Evolutionary conservation across 2,888 invertebrate species (phyloP), one percentile per base, ranked within the genome.

Genomic region (Xylocampa areola): DNA sequence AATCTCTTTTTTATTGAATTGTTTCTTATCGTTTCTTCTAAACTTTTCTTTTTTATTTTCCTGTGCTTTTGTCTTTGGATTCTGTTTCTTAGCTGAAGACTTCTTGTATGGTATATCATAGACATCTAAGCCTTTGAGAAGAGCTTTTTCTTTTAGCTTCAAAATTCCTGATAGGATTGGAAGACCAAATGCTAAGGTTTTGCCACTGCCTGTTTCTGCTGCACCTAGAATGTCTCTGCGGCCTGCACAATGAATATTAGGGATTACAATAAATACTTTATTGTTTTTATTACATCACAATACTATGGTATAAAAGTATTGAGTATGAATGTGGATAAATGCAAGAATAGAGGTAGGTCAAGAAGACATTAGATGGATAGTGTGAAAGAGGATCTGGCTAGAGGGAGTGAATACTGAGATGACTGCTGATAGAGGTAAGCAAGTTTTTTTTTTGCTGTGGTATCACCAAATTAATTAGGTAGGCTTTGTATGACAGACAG

Each of bases 161-260:
- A 99, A 90, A 65, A 99, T 98, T 11, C 98, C 97, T 48, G 96
- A 94, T 53, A 99, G 90, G 33, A 99, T 96, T 7, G 99, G 99
- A 55, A 99, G 97, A 0, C 98, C 99, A 93, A 99, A 99, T 0
- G 99, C 99, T 45, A 99, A 91, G 0, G 99, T 99, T 94, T 99
- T 99, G 0, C 99, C 99, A 89, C 99, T 99, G 0, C 99, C 99
- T 0, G 99, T 99, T 94, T 99, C 99, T 2, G 99, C 99, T 50
- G 99, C 99, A n/a, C 99, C 99, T 0, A 99, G 90, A 71, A 99
- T 97, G 88, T 99, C 99, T 89, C 97, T 95, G 40, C 96, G 95
- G 32, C 96, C 95, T 95, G 76, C 11, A 84, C 84, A 69, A 16
- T 4, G 29, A 29, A 37, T 11, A 23, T 23, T n/a, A n/a, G n/a